These are phyloP conservation scores for Crossocerus cetratus DNA, from an alignment of 2,888 invertebrate species.

Conservation along the genomic window DNA sequence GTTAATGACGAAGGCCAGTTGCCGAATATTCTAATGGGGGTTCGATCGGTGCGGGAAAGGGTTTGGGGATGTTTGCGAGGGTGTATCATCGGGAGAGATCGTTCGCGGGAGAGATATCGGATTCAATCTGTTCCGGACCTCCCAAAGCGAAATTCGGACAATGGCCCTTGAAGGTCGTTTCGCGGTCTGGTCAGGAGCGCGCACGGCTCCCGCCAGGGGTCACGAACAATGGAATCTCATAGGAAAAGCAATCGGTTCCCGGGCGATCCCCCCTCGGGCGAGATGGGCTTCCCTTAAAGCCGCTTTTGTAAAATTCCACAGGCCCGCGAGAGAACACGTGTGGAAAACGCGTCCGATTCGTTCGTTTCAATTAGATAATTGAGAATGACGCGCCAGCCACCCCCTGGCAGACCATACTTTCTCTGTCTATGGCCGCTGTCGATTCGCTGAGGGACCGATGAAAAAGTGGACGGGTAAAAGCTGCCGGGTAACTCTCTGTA, in stretches of 20 bases:
- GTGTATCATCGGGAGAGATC: slow-evolving; percentile 5
- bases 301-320: slow-evolving; percentile 61
- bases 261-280: slow-evolving; percentile 16
- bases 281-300: slow-evolving; percentile 36
- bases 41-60: no score
- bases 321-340: slow-evolving; percentile 52
- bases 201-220: slow-evolving; percentile 31
- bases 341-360: slow-evolving; percentile 45
- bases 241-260: slow-evolving; percentile 43
- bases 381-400: slow-evolving; percentile 59
- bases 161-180: slow-evolving; percentile 22
- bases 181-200: slow-evolving; percentile 23
- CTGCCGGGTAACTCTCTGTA: background rate
- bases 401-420: background rate
- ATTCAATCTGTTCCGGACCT: slow-evolving; percentile 36
- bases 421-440: background rate
- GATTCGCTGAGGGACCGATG: background rate
- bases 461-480: background rate
- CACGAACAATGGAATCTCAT: slow-evolving; percentile 50
- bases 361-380: slow-evolving; percentile 71
- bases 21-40: no score
- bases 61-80: no score
- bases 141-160: slow-evolving; percentile 35
- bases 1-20: no score
- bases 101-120: background rate